phyloP scores from a whole-genome alignment of 2,797 vertebrate species.

The Botia kubotai region DNA sequence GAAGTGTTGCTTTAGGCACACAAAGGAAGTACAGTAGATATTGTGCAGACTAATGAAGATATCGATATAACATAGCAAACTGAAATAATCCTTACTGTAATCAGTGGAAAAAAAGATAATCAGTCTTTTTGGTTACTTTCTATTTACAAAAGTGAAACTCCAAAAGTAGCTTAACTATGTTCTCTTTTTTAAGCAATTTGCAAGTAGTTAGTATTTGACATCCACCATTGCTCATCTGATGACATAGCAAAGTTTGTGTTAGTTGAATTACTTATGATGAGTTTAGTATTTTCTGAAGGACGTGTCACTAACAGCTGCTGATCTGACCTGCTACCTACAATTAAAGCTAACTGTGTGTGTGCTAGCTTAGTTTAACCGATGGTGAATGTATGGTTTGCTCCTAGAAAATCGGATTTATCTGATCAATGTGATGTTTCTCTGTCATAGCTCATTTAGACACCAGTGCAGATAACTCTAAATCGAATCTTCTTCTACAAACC shows the following conservation, averaged over 20 bases:
- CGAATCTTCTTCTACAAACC: conserved; percentile 1
- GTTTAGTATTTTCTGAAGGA: conserved; percentile 50
- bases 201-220: conserved; percentile 44
- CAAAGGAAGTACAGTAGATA: conserved; percentile 59
- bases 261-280: conserved; percentile 52
- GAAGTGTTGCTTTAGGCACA: conserved; percentile 56
- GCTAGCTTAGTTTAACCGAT: conserved; percentile 80
- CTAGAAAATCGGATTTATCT: conserved; percentile 69
- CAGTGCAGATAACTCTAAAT: conserved; percentile 17
- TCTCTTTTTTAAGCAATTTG: conserved; percentile 35
- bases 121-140: conserved; percentile 48
- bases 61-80: conserved; percentile 48
- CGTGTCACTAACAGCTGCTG: conserved; percentile 63
- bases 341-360: conserved; percentile 37
- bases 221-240: conserved; percentile 50
- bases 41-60: conserved; percentile 57
- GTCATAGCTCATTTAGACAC: conserved; percentile 27
- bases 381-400: conserved; percentile 85
- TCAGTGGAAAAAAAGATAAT: conserved; percentile 30
- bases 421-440: conserved; percentile 44
- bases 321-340: conserved; percentile 52
- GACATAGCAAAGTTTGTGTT: conserved; percentile 45
- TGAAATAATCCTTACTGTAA: conserved; percentile 51
- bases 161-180: conserved; percentile 51
- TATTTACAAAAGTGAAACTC: conserved; percentile 46